phyloP scores from a whole-genome alignment of 1,140 invertebrate genomes.

The Calliphora vicina region DNA sequence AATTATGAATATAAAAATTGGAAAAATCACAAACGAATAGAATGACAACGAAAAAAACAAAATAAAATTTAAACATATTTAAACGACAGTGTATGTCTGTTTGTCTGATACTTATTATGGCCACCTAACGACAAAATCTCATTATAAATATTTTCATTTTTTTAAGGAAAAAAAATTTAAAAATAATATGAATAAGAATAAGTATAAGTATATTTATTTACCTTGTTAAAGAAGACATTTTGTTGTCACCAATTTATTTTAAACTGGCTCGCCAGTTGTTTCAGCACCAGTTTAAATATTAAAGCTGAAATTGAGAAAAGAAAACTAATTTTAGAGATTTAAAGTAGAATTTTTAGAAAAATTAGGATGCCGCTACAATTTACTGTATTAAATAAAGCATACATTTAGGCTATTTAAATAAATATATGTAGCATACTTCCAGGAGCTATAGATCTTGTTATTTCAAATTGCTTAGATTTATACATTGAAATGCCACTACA shows the following conservation, averaged over 20 bases:
- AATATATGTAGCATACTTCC: too few species aligned
- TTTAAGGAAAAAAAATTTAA: neutral
- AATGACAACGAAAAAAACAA: neutral
- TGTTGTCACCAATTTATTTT: neutral
- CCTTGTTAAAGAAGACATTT: neutral
- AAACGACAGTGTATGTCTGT: neutral
- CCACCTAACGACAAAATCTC: conserved; percentile 33
- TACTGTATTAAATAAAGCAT: too few species aligned
- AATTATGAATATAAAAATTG: conserved; percentile 35
- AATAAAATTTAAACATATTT: conserved; percentile 15
- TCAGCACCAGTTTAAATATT: neutral
- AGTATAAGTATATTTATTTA: neutral
- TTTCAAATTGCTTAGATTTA: too few species aligned
- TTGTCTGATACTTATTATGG: neutral
- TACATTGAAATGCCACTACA: too few species aligned
- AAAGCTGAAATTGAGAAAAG: neutral
- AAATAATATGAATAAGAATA: neutral
- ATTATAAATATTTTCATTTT: conserved; percentile 33
- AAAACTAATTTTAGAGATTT: neutral
- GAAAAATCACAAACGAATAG: conserved; percentile 20
- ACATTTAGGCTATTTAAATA: too few species aligned
- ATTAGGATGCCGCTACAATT: too few species aligned
- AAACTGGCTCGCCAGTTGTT: neutral
- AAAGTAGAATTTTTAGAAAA: too few species aligned
- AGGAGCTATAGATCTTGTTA: too few species aligned